phyloP scores from a whole-genome alignment of 1,140 invertebrate species.

The Propsilocerus akamusi region DNA sequence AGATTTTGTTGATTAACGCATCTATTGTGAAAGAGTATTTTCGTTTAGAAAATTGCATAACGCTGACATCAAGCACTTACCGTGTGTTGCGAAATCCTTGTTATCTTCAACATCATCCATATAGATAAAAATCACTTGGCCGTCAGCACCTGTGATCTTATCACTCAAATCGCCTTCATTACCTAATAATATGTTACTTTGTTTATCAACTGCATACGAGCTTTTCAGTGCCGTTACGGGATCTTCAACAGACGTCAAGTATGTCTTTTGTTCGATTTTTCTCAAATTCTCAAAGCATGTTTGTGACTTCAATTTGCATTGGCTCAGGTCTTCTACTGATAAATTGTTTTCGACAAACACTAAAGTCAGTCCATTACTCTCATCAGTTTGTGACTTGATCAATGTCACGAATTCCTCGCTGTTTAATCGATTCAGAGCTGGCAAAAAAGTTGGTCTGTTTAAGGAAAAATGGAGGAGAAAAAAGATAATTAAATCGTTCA shows the following conservation, averaged over 20 bases:
- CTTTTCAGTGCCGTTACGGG: constrained; percentile 16
- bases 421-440: not conserved
- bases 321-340: constrained; percentile 14
- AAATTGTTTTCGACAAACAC: not conserved
- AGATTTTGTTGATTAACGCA: constrained; percentile 4
- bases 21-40: constrained; percentile 1
- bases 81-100: constrained; percentile 25
- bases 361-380: not conserved
- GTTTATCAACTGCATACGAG: constrained; percentile 11
- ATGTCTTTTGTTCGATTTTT: constrained; percentile 16
- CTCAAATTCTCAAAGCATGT: constrained; percentile 17
- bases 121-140: constrained; percentile 18
- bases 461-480: not conserved
- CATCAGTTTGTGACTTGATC: not conserved
- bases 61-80: constrained; percentile 14
- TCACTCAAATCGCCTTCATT: not conserved
- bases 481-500: no score
- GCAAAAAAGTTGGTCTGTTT: not conserved
- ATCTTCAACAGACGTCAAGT: constrained; percentile 19
- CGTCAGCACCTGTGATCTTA: constrained; percentile 14
- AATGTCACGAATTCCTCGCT: not conserved
- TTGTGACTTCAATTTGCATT: constrained; percentile 12
- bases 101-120: constrained; percentile 24
- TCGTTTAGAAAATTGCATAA: not conserved
- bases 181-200: constrained; percentile 8